A percentile compares a stretch with the other conserved stretches of the same genome.
Evolutionary conservation across 1,140 invertebrate species (phyloP).

Genomic region (Metaphire vulgaris): DNA sequence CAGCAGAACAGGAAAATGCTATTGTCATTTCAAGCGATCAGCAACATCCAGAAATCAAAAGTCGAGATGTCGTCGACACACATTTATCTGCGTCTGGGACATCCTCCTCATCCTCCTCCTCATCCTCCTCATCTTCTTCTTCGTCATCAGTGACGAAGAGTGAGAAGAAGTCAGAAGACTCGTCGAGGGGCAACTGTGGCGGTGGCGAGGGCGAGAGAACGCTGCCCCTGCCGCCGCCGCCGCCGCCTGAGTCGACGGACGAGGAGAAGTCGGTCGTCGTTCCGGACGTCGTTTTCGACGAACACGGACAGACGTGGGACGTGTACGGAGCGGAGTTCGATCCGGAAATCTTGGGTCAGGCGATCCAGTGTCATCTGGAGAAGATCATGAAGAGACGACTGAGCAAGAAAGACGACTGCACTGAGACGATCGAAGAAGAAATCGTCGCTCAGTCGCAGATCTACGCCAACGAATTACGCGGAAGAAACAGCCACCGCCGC

Average conservation of each 20-base stretch:
- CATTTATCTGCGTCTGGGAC: no score
- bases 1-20: no score
- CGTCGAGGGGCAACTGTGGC: neutral
- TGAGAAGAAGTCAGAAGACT: no score
- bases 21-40: no score
- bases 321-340: slow-evolving; percentile 35
- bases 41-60: no score
- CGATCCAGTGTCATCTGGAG: slow-evolving; percentile 33
- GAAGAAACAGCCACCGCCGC: no score
- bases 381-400: slow-evolving; percentile 16
- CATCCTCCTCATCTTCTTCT: no score
- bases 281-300: slow-evolving; percentile 33
- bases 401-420: neutral
- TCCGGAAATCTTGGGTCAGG: slow-evolving; percentile 32
- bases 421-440: neutral
- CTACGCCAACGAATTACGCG: no score
- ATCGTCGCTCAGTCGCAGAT: neutral
- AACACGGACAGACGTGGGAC: slow-evolving; percentile 35
- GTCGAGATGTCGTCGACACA: no score
- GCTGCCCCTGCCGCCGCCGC: no score
- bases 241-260: neutral
- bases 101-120: no score
- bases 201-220: neutral
- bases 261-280: slow-evolving; percentile 3
- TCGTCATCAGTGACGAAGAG: no score